Conservation (phyloP, 2,888 invertebrate genomes). For the Octodonta nipae region DNA sequence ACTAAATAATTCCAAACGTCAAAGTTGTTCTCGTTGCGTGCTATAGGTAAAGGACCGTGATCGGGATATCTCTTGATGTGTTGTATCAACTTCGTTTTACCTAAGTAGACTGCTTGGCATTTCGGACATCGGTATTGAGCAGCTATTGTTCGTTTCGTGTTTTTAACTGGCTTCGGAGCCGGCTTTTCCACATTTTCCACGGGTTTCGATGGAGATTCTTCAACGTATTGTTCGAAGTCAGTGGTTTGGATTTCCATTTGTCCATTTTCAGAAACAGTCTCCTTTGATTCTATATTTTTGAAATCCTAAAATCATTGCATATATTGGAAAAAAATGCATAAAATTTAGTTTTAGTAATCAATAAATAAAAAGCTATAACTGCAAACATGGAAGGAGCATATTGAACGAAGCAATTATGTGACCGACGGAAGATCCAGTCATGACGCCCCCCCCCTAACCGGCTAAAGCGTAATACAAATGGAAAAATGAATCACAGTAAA, state of each 20-base stretch:
- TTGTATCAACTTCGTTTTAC: constrained; percentile 43
- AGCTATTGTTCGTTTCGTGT: constrained; percentile 34
- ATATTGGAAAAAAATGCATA: no score
- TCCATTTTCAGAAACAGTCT: constrained; percentile 10
- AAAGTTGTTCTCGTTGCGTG: constrained; percentile 21
- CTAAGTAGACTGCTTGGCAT: constrained; percentile 52
- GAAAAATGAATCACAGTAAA: no score
- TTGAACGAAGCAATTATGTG: no score
- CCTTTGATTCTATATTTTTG: constrained; percentile 25
- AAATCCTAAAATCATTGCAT: constrained; percentile 26
- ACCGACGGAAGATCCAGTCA: no score
- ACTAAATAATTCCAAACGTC: constrained; percentile 32
- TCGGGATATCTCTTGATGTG: constrained; percentile 50
- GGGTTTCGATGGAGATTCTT: constrained; percentile 13
- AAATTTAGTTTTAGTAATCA: no score
- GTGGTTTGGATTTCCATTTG: constrained; percentile 21
- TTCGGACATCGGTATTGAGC: constrained; percentile 45
- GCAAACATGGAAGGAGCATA: no score
- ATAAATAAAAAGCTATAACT: no score
- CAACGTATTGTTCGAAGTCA: constrained; percentile 23
- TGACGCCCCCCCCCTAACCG: no score
- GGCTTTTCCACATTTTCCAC: constrained; percentile 4
- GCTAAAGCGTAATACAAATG: no score
- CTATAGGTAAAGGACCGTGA: constrained; percentile 38
- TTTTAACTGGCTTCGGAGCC: no score